Evolutionary conservation across 1,140 invertebrate genomes (phyloP).

Genomic region (Drosophila kurseongensis): DNA sequence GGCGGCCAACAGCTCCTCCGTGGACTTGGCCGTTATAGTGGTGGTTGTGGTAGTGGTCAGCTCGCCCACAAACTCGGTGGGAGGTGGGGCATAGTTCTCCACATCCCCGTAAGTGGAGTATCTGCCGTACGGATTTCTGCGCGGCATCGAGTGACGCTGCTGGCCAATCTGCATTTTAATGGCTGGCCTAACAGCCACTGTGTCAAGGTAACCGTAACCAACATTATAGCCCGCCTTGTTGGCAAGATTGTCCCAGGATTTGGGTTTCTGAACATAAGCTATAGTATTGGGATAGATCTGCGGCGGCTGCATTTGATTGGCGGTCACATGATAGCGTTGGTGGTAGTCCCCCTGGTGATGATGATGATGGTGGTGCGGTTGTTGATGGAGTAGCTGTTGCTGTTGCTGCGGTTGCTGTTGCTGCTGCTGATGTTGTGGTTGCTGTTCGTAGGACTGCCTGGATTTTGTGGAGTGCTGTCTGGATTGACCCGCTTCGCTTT

Average conservation of each 20-base stretch:
- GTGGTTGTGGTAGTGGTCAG: conserved; percentile 86
- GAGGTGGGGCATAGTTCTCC: conserved; percentile 83
- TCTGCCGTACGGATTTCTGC: conserved; percentile 85
- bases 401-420: conserved; percentile 11
- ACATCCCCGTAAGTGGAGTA: conserved; percentile 84
- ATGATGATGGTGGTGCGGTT: conserved; percentile 74
- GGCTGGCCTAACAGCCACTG: conserved; percentile 86
- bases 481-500: conserved; percentile 82
- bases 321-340: conserved; percentile 85
- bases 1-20: conserved; percentile 89
- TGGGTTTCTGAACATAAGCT: conserved; percentile 89
- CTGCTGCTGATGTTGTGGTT: conserved; percentile 34
- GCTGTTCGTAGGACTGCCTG: conserved; percentile 80
- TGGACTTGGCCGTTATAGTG: conserved; percentile 89
- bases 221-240: conserved; percentile 93
- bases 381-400: conserved; percentile 29
- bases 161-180: conserved; percentile 85
- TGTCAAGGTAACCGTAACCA: conserved; percentile 92
- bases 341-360: conserved; percentile 45
- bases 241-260: conserved; percentile 94
- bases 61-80: conserved; percentile 85
- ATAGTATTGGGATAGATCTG: conserved; percentile 84
- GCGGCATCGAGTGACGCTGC: conserved; percentile 85
- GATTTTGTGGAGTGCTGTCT: conserved; percentile 83
- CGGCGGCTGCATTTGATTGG: conserved; percentile 85